phyloP scores from a whole-genome alignment of 2,797 vertebrate species.

The Sebastes iracundus region DNA sequence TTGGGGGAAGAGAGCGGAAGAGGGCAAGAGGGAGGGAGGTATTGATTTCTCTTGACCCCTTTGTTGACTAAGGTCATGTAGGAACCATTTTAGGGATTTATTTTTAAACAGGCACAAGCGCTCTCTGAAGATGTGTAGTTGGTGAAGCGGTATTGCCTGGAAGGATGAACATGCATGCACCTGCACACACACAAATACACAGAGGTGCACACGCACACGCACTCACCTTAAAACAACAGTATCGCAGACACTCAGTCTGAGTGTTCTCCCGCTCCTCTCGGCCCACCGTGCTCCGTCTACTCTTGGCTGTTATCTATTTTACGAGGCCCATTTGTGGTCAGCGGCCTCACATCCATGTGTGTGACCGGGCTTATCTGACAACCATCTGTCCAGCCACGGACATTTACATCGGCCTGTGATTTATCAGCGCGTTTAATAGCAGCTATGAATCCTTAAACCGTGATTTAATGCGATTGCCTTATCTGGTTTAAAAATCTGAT shows the following conservation, averaged over 20 bases:
- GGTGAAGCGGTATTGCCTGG: conserved; percentile 56
- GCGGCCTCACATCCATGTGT: conserved; percentile 64
- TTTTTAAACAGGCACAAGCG: conserved; percentile 80
- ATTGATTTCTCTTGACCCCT: conserved; percentile 90
- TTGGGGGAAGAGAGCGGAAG: conserved; percentile 69
- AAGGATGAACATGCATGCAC: conserved; percentile 46
- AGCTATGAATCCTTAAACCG: conserved; percentile 54
- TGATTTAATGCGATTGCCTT: conserved; percentile 40
- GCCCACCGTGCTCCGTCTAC: conserved; percentile 31
- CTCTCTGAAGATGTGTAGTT: conserved; percentile 65
- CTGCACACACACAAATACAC: conserved; percentile 20
- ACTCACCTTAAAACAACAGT: conserved; percentile 57
- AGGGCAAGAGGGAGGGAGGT: conserved; percentile 76
- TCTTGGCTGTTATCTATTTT: conserved; percentile 63
- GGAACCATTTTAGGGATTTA: conserved; percentile 82
- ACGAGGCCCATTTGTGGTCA: conserved; percentile 70
- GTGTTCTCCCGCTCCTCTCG: conserved; percentile 34
- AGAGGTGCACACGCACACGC: neutral
- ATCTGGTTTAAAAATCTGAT: conserved; percentile 50
- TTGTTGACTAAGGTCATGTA: conserved; percentile 84
- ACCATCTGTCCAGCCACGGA: conserved; percentile 71
- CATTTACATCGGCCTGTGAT: conserved; percentile 69
- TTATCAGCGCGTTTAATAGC: conserved; percentile 64
- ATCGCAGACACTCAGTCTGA: conserved; percentile 53
- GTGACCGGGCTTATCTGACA: conserved; percentile 69